A percentile compares a stretch with the other conserved stretches of the same genome.
phyloP scores from a whole-genome alignment of 1,140 invertebrate genomes.

The Rhagoletis zephyria region DNA sequence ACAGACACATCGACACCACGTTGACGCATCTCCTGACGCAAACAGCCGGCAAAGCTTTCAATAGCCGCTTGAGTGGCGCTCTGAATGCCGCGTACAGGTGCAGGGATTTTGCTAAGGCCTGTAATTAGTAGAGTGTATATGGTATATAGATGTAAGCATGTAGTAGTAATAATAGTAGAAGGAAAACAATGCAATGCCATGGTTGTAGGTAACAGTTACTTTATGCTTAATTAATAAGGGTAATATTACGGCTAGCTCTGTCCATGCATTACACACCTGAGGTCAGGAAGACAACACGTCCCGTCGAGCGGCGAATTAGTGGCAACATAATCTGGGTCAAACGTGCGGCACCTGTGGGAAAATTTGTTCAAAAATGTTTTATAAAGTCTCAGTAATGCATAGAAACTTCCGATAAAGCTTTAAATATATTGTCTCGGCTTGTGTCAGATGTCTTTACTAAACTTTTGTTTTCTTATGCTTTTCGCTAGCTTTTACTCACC shows the following conservation, averaged over 20 bases:
- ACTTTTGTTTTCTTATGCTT: not conserved
- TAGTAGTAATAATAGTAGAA: not conserved
- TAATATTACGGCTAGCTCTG: not conserved
- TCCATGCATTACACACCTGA: constrained; percentile 74
- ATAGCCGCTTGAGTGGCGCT: constrained; percentile 84
- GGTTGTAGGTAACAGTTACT: not conserved
- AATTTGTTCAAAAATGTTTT: not conserved
- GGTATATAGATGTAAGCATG: not conserved
- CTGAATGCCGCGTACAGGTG: constrained; percentile 85
- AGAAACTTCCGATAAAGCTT: not conserved
- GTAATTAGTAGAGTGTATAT: constrained; percentile 46
- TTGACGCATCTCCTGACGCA: constrained; percentile 85
- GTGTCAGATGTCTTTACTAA: not conserved
- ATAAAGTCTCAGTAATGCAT: not conserved
- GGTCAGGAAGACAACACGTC: constrained; percentile 80
- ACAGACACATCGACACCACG: constrained; percentile 83
- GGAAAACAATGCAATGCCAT: constrained; percentile 28
- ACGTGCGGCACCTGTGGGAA: constrained; percentile 77
- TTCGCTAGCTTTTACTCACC: constrained; percentile 69
- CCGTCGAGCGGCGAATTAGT: constrained; percentile 82
- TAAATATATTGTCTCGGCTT: not conserved
- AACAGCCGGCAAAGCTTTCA: constrained; percentile 85
- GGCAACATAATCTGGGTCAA: constrained; percentile 87
- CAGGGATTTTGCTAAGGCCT: constrained; percentile 83
- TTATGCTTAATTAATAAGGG: not conserved